Evolutionary conservation across 23 tunicate species (phyloP).

Genomic region (Ciona savignyi): DNA sequence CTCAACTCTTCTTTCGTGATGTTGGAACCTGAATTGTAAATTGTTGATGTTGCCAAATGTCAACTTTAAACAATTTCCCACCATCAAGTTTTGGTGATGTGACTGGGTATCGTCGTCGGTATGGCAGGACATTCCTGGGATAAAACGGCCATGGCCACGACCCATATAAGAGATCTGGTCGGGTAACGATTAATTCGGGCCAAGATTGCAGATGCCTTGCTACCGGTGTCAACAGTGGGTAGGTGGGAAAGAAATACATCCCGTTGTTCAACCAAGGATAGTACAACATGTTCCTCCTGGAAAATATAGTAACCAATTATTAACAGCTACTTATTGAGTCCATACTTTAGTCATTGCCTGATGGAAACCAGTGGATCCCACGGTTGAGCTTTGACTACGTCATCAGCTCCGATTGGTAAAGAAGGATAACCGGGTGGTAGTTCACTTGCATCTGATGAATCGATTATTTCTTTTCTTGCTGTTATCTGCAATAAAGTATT

Average conservation of each 20-base stretch:
- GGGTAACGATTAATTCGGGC: slow-evolving; percentile 51
- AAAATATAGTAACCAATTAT: too few relatives aligned
- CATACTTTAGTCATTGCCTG: slow-evolving; percentile 16
- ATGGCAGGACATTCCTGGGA: slow-evolving; percentile 49
- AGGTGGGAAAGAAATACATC: slow-evolving; percentile 72
- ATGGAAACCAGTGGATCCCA: slow-evolving; percentile 58
- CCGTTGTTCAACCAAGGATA: slow-evolving; percentile 75
- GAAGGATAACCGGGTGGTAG: slow-evolving; percentile 46
- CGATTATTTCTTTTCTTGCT: slow-evolving; percentile 43
- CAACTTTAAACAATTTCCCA: neutral
- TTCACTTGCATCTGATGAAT: slow-evolving; percentile 32
- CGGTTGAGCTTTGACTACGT: slow-evolving; percentile 48
- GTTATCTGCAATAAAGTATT: slow-evolving; percentile 15
- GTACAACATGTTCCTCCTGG: slow-evolving; percentile 50
- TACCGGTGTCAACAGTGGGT: slow-evolving; percentile 73
- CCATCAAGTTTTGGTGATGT: slow-evolving; percentile 67
- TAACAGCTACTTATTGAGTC: too few relatives aligned
- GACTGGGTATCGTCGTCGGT: slow-evolving; percentile 54
- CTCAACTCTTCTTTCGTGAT: slow-evolving; percentile 26
- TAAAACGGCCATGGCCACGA: slow-evolving; percentile 74
- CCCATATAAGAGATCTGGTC: slow-evolving; percentile 83
- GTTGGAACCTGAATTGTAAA: slow-evolving; percentile 22
- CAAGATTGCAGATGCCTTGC: slow-evolving; percentile 64
- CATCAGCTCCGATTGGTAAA: slow-evolving; percentile 59
- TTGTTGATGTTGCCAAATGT: neutral